Evolutionary conservation across 2,113 vertebrate genomes (phyloP).

Genomic region (Vulpes lagopus): DNA sequence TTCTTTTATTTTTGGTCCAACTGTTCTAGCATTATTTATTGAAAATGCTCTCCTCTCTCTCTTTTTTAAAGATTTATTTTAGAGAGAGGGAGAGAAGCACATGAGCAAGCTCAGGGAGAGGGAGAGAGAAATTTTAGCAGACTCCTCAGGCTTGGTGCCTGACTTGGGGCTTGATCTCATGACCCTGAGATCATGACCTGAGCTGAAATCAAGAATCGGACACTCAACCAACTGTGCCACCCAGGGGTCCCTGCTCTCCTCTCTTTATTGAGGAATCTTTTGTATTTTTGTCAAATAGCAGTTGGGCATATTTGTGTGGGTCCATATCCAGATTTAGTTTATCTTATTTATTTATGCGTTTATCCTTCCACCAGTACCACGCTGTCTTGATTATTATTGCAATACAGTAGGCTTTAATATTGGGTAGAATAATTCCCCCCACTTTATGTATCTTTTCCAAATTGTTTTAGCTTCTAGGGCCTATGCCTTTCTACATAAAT

Average conservation of each 20-base stretch:
- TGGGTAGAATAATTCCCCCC: neutral
- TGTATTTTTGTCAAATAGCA: neutral
- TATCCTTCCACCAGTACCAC: neutral
- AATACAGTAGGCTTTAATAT: neutral
- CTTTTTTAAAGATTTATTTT: neutral
- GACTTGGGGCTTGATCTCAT: neutral
- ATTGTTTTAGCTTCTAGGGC: neutral
- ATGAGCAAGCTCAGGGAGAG: neutral
- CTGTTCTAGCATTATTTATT: neutral
- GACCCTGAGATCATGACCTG: neutral
- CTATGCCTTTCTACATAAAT: neutral
- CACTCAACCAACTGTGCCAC: neutral
- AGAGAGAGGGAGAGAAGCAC: neutral
- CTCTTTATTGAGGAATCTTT: neutral
- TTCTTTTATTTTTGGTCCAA: neutral
- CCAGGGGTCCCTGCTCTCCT: neutral
- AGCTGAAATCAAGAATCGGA: neutral
- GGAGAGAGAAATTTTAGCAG: neutral
- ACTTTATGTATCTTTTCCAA: neutral
- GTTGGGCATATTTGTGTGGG: neutral
- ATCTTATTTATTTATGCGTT: neutral
- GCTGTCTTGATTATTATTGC: neutral
- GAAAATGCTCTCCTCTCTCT: neutral
- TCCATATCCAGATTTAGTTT: neutral
- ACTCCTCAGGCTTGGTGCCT: neutral